Conservation (phyloP, 2,113 vertebrate species). For the Gambusia holbrooki region DNA sequence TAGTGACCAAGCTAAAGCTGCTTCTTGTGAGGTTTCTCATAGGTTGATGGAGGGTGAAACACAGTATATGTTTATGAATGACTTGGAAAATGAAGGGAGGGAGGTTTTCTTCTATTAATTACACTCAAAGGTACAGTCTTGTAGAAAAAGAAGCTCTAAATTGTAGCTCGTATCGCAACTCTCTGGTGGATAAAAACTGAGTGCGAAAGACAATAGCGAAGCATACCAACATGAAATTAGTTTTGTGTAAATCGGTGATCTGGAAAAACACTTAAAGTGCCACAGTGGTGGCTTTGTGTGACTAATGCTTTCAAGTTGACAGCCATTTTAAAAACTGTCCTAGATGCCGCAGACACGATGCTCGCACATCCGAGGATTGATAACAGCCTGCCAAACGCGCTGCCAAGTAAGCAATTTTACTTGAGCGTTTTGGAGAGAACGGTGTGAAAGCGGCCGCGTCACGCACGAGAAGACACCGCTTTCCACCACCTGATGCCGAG, state of each 20-base stretch:
- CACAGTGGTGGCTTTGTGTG: constrained; percentile 5
- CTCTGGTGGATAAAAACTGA: neutral
- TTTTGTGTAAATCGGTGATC: constrained; percentile 1
- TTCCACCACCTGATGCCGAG: constrained; percentile 6
- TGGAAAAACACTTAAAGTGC: constrained; percentile 14
- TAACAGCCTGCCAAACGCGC: constrained; percentile 27
- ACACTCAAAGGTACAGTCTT: constrained; percentile 3
- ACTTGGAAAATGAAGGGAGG: neutral
- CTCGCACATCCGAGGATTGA: constrained; percentile 22
- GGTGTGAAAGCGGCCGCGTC: neutral
- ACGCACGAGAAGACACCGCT: neutral
- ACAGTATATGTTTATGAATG: neutral
- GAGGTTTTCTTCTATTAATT: constrained; percentile 16
- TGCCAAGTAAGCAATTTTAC: constrained; percentile 11
- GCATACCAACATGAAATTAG: constrained; percentile 10
- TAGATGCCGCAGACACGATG: constrained; percentile 24
- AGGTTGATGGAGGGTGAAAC: constrained; percentile 13
- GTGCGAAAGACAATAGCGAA: neutral
- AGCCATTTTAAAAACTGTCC: constrained; percentile 29
- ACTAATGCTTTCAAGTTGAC: constrained; percentile 55
- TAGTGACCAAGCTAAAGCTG: constrained; percentile 15
- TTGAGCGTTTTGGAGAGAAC: constrained; percentile 29
- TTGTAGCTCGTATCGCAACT: neutral
- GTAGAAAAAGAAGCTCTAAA: constrained; percentile 9
- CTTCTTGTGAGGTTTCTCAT: constrained; percentile 5